phyloP scores from a whole-genome alignment of 2,888 invertebrate genomes.

The Tiphia femorata region DNA sequence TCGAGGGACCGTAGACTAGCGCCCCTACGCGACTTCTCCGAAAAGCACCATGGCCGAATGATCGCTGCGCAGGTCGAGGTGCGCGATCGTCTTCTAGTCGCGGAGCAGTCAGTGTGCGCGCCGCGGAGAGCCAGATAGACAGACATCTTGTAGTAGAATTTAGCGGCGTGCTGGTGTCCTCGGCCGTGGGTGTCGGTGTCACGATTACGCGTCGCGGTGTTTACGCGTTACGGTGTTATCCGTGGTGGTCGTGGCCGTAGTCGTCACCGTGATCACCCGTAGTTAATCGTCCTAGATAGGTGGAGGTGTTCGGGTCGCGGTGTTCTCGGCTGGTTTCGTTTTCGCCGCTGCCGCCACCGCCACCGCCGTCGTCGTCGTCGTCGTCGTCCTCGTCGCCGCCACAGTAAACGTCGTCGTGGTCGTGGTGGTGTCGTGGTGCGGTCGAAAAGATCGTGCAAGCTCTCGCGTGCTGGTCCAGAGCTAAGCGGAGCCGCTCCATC shows the following conservation, averaged over 20 bases:
- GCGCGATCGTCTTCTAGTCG: slow-evolving; percentile 54
- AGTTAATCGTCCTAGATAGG: slow-evolving; percentile 12
- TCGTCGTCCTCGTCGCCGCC: slow-evolving; percentile 9
- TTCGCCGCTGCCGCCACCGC: slow-evolving; percentile 25
- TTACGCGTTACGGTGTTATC: slow-evolving; percentile 39
- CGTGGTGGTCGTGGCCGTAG: slow-evolving; percentile 31
- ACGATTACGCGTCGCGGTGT: slow-evolving; percentile 48
- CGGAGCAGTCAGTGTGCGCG: slow-evolving; percentile 63
- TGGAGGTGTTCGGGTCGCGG: slow-evolving; percentile 3
- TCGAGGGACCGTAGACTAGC: too few relatives aligned
- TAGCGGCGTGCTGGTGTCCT: slow-evolving; percentile 63
- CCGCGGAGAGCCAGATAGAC: slow-evolving; percentile 59
- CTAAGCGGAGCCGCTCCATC: too few relatives aligned
- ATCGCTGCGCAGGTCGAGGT: slow-evolving; percentile 60
- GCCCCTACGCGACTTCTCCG: too few relatives aligned
- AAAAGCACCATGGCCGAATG: slow-evolving; percentile 58
- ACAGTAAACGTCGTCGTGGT: slow-evolving; percentile 10
- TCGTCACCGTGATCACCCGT: slow-evolving; percentile 30
- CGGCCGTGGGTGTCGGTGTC: slow-evolving; percentile 55
- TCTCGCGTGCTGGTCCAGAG: neutral
- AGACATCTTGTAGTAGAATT: slow-evolving; percentile 67
- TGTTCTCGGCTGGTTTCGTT: slow-evolving; percentile 26
- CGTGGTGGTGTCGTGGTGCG: neutral
- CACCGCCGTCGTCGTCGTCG: slow-evolving; percentile 11
- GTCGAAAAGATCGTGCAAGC: neutral